Evolutionary conservation across 2,888 invertebrate species (phyloP).

Genomic region (Saturnia pavonia): DNA sequence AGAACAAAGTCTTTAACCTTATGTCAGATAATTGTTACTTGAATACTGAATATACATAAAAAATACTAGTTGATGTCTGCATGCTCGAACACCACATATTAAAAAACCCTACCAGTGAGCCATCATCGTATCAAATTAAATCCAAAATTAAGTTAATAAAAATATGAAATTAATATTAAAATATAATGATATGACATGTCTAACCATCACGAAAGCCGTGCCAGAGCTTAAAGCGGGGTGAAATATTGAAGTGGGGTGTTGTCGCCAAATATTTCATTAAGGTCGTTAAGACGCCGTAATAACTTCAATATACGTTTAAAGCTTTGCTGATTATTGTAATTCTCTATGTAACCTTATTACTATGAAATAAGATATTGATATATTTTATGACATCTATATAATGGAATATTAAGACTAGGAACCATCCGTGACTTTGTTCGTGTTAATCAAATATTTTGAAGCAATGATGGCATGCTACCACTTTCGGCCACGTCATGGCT

Average conservation of each 20-base stretch:
- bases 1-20: too few relatives aligned
- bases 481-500: too few relatives aligned
- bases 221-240: constrained; percentile 33
- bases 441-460: too few relatives aligned
- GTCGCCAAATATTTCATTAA: constrained; percentile 60
- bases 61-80: too few relatives aligned
- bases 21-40: too few relatives aligned
- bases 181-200: constrained; percentile 14
- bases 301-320: constrained; percentile 28
- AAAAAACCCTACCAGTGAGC: not conserved
- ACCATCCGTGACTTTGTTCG: too few relatives aligned
- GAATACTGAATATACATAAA: too few relatives aligned
- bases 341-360: not conserved
- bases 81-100: too few relatives aligned
- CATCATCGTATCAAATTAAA: not conserved
- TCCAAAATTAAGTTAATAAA: not conserved
- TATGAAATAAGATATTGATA: too few relatives aligned
- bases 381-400: too few relatives aligned
- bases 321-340: constrained; percentile 12
- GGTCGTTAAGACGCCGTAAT: constrained; percentile 38
- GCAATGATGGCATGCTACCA: too few relatives aligned
- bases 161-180: not conserved
- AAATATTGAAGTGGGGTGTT: constrained; percentile 49
- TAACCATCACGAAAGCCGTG: constrained; percentile 21
- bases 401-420: too few relatives aligned